Base-by-base conservation (phyloP, 1,140 invertebrate genomes). In the Aphis gossypii region DNA sequence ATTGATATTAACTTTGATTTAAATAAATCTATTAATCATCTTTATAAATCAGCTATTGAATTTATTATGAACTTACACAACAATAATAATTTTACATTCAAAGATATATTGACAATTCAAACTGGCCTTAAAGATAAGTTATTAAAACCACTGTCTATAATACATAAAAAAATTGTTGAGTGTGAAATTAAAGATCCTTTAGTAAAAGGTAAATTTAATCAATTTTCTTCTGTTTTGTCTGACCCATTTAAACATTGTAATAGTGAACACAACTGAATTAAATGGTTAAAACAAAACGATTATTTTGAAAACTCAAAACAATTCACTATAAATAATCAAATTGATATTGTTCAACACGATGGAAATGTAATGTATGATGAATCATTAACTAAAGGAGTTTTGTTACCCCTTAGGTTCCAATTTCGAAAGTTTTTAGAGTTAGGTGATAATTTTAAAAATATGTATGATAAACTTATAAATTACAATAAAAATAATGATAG, bases 61-160 rank as follows among this genome's bases (percentile, higher is more conserved):
- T 83, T 83, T 83, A 38, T 83, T 41, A 83, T 83, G 76, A 83
- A 76, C 35, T 38, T 83, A 83, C 76, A 83, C 35, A 83, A 20
- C 5, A 83, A 83, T 83, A 83, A 38, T 83, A 83, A 83, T 83
- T 83, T 83, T 38, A 38, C 35, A 83, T 83, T 83, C 35, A 35
- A 83, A 83, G 35, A 83, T 38, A 38, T 83, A 35, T 83, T 83
- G 20, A 83, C 14, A 83, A 83, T 83, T 83, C 76, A 83, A 83
- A 41, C n/a, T 83, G 35, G 35, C 20, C 6, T 83, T n/a, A 83
- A 38, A 38, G 35, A 83, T 21, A 35, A 83, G 4, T 38, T 83
- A 83, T 38, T 38, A 7, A 21, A 83, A 83, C 76, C 76, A 18
- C n/a, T 83, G 0, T 18, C 35, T 38, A 1, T 21, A 41, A 83